These are phyloP conservation scores for Drosophila putrida DNA, from an alignment of 2,888 invertebrate species.

Conservation along the genomic window DNA sequence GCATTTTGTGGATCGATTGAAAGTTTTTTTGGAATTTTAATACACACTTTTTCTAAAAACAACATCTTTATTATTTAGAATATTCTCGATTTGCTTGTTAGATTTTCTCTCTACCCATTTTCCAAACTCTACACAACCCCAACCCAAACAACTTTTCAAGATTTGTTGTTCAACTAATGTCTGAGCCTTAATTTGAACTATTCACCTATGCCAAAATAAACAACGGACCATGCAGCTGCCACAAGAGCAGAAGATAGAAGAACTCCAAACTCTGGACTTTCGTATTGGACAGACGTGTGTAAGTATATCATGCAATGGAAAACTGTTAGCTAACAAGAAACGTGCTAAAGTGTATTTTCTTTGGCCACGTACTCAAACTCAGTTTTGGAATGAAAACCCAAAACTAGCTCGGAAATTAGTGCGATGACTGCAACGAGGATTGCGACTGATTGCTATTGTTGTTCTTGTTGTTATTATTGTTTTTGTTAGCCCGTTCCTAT, in stretches of 20 bases:
- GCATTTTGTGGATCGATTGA: too few species aligned
- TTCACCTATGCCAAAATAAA: constrained; percentile 69
- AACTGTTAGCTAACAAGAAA: constrained; percentile 76
- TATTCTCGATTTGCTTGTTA: too few species aligned
- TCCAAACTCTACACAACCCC: not conserved
- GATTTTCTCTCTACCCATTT: not conserved
- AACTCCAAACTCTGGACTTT: constrained; percentile 5
- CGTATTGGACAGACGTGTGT: constrained; percentile 5
- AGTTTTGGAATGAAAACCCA: constrained; percentile 43
- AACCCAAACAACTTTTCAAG: constrained; percentile 4
- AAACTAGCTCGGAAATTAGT: constrained; percentile 75
- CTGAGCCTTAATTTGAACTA: constrained; percentile 62
- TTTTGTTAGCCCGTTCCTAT: constrained; percentile 61
- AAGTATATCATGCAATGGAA: constrained; percentile 61
- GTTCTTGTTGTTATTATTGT: constrained; percentile 38
- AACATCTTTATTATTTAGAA: too few species aligned
- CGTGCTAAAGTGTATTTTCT: constrained; percentile 82
- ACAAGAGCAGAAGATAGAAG: constrained; percentile 24
- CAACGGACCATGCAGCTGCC: constrained; percentile 49
- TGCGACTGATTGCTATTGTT: constrained; percentile 71
- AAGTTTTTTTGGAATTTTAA: too few species aligned
- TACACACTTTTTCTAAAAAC: too few species aligned
- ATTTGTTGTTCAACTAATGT: constrained; percentile 37
- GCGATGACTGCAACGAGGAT: constrained; percentile 66
- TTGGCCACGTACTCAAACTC: constrained; percentile 65